Base-by-base conservation (phyloP, 2,113 vertebrate genomes). In the Chaetodon trifascialis region DNA sequence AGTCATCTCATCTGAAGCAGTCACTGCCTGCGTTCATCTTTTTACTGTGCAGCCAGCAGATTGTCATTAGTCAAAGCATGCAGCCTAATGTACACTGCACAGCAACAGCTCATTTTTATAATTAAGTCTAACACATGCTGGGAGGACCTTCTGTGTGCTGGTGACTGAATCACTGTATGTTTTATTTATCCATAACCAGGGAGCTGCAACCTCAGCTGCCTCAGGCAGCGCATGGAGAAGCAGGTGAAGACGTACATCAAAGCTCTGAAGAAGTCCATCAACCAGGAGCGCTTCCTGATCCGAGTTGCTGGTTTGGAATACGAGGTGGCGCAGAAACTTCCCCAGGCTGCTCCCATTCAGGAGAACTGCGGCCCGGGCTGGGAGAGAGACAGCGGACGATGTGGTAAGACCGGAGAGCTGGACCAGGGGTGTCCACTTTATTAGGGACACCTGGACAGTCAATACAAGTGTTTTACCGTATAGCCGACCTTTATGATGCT, bases 221-320 rank as follows among this genome's bases (percentile, higher is more conserved):
- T 98, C 84, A 94, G 97, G 16, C 97, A 97, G 93, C 95, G 96
- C 16, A 97, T 98, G 94, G 98, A 99, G 91, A 96, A 96, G 49
- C 96, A 97, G 88, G 95, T 99, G 58, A 99, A 98, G 86, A 96
- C 96, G 0, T 97, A 97, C 66, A 96, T 99, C 93, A 99, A 98
- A 92, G 96, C 97, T 81, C 95, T 99, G 88, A 97, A 97, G 82
- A 99, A 99, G 85, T 99, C 98, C 90, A 99, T 99, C 89, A 99
- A 99, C 93, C 98, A 99, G 94, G 98, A 99, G 89, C 95, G 97
- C 40, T 99, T 99, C 93, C 96, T 99, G 86, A 97, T 99, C 65
- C 95, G 97, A 66, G 96, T 99, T 9, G 97, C 98, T 0, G 98
- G 97, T 54, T 94, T 97, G 79, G 98, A 99, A 77, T 99, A 99